Percentiles rank a stretch among this genome's conserved stretches.
These are phyloP conservation scores for Malacoraja senta DNA, from an alignment of 2,797 vertebrate genomes.

Conservation along the genomic window DNA sequence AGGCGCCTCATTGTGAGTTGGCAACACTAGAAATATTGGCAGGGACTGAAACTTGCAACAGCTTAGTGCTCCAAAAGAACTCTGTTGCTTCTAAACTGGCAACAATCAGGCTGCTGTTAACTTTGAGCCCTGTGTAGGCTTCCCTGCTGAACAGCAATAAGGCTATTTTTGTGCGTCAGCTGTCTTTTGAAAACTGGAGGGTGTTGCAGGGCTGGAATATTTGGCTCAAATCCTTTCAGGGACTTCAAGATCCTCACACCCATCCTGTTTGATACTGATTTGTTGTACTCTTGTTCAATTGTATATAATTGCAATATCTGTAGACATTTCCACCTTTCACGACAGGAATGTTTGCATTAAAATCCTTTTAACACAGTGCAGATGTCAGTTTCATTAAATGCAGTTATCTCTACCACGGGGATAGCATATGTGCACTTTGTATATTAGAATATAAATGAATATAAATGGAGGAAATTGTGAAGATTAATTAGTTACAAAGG, in stretches of 20 bases:
- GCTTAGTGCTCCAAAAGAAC: background rate
- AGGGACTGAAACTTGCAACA: background rate
- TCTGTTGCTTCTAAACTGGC: background rate
- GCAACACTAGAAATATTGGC: background rate
- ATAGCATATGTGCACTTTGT: background rate
- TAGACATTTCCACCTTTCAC: background rate
- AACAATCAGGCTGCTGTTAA: constrained; percentile 29
- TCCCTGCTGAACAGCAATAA: constrained; percentile 20
- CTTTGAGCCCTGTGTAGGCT: constrained; percentile 3
- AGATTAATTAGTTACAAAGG: too few relatives aligned
- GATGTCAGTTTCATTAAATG: background rate
- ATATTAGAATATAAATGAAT: background rate
- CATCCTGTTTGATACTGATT: constrained; percentile 32
- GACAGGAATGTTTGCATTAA: background rate
- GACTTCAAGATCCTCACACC: constrained; percentile 8
- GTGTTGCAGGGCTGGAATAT: background rate
- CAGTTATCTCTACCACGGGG: background rate
- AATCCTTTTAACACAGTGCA: background rate
- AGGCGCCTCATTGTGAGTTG: background rate
- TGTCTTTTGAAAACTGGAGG: constrained; percentile 28
- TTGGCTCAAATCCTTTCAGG: background rate
- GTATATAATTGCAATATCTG: background rate
- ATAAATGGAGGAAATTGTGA: too few relatives aligned
- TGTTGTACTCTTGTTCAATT: background rate
- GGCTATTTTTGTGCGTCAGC: constrained; percentile 17